phyloP scores from a whole-genome alignment of 2,888 invertebrate species.

The Bombyx huttoni region DNA sequence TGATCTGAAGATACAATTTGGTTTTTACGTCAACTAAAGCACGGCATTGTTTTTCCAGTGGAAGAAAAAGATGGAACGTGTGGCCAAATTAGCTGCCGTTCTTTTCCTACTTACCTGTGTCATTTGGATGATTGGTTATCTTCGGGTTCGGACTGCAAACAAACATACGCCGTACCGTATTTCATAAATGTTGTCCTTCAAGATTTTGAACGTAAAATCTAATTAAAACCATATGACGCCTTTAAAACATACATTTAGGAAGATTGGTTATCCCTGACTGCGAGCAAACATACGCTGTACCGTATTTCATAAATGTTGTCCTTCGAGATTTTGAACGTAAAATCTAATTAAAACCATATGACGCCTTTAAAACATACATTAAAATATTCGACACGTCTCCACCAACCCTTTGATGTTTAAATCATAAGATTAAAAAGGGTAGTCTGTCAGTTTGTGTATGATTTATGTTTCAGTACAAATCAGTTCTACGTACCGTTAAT shows the following conservation, averaged over 20 bases:
- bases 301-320: not conserved
- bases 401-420: constrained; percentile 26
- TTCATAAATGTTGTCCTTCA: not conserved
- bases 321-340: constrained; percentile 3
- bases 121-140: no score
- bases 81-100: no score
- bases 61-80: no score
- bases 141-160: no score
- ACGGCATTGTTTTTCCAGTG: no score
- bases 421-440: constrained; percentile 31
- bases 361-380: constrained; percentile 9
- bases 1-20: no score
- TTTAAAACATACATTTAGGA: constrained; percentile 6
- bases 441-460: constrained; percentile 22
- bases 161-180: no score
- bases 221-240: constrained; percentile 20
- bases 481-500: not conserved
- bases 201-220: constrained; percentile 6
- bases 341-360: constrained; percentile 19
- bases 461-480: constrained; percentile 24
- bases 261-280: no score
- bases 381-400: constrained; percentile 10
- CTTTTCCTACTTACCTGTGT: no score
- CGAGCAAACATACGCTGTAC: no score
- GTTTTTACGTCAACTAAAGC: no score